Percentiles rank a stretch among this genome's conserved stretches.
phyloP scores from a whole-genome alignment of 2,113 vertebrate genomes.

The Ornithorhynchus anatinus region DNA sequence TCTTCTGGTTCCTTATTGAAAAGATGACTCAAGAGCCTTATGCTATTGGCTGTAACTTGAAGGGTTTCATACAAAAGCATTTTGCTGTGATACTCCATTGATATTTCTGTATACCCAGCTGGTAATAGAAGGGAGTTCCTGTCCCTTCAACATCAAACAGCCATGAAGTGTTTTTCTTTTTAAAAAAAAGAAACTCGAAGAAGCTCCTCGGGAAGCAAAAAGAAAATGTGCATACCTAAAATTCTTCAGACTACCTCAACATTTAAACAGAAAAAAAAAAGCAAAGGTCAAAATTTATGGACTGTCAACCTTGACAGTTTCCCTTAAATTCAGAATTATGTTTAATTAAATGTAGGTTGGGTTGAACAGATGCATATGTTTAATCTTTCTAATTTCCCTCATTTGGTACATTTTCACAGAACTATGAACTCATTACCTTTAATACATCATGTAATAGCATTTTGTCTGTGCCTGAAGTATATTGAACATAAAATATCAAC shows the following conservation, averaged over 20 bases:
- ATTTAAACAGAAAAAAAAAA: conserved; percentile 12
- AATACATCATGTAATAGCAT: not conserved
- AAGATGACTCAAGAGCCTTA: too few relatives aligned
- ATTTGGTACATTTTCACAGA: not conserved
- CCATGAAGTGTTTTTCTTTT: not conserved
- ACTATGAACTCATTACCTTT: conserved; percentile 20
- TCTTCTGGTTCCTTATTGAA: too few relatives aligned
- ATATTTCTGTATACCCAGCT: too few relatives aligned
- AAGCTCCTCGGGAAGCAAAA: not conserved
- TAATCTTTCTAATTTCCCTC: conserved; percentile 12
- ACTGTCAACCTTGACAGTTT: not conserved
- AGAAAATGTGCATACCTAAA: not conserved
- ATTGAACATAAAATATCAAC: conserved; percentile 13
- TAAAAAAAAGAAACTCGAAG: conserved; percentile 6
- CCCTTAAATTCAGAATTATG: not conserved
- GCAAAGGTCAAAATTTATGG: not conserved
- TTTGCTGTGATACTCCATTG: too few relatives aligned
- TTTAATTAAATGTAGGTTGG: conserved; percentile 24
- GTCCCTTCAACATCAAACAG: too few relatives aligned
- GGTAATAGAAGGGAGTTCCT: too few relatives aligned
- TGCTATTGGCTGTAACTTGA: too few relatives aligned
- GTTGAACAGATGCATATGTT: not conserved
- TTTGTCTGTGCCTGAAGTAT: not conserved
- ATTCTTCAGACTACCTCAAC: not conserved
- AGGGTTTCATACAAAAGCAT: too few relatives aligned